Conservation (phyloP, 2,888 invertebrate genomes). For the Eudasyphora cyanicolor region DNA sequence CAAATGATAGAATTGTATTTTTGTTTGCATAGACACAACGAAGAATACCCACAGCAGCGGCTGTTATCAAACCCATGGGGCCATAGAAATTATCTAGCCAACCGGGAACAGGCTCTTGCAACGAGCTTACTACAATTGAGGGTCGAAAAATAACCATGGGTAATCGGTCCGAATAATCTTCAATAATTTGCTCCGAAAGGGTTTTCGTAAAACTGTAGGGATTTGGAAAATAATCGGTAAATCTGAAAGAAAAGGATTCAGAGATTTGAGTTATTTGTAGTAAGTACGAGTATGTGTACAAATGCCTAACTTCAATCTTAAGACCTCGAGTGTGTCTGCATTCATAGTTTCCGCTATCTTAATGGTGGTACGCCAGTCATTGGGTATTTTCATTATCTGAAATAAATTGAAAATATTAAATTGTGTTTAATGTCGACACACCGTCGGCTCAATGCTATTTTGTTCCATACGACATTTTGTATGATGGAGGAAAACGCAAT, state of each 20-base stretch:
- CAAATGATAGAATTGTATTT: slow-evolving; percentile 84
- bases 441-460: no score
- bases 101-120: slow-evolving; percentile 84
- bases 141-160: slow-evolving; percentile 90
- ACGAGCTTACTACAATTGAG: slow-evolving; percentile 79
- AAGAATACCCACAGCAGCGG: slow-evolving; percentile 86
- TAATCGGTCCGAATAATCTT: slow-evolving; percentile 83
- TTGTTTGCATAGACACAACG: slow-evolving; percentile 84
- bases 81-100: slow-evolving; percentile 96
- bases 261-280: neutral
- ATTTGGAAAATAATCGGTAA: slow-evolving; percentile 86
- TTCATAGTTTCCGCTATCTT: slow-evolving; percentile 84
- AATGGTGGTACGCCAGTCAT: slow-evolving; percentile 86
- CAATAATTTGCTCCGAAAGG: slow-evolving; percentile 88
- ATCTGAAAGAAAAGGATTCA: slow-evolving; percentile 76
- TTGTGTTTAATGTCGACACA: no score
- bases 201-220: slow-evolving; percentile 94
- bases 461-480: no score
- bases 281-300: no score
- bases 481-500: no score
- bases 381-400: slow-evolving; percentile 80
- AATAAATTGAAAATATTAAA: no score
- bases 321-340: slow-evolving; percentile 71
- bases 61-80: slow-evolving; percentile 87
- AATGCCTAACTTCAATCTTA: slow-evolving; percentile 51